Base-by-base conservation (phyloP, 2,888 invertebrate genomes). In the Microdon myrmicae region DNA sequence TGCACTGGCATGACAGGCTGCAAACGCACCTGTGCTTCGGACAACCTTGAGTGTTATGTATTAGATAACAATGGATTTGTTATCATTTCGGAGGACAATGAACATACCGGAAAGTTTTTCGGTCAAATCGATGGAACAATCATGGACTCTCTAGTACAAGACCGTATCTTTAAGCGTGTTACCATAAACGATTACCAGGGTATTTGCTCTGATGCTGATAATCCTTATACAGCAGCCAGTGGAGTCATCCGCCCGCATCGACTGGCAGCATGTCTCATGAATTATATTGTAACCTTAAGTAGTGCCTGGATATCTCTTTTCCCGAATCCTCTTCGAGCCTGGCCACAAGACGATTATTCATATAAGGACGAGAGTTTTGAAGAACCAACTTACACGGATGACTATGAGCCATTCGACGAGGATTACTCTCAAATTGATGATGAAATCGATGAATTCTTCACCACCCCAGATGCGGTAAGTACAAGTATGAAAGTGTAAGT, bases 41-140 rank as follows among this genome's bases (percentile, higher is more conserved):
- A 90, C 67, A 91, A 92, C 70, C 81, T 94, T 16, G 94, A 95
- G 75, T 96, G 96, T 77, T 96, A 94, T 75, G 89, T 96, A 22
- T 82, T 96, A 48, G 96, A 96, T 75, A 94, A 96, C 80, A 95
- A 94, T 76, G 96, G 96, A 8, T 96, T 94, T 77, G 90, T 96
- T 41, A 89, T 96, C 43, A 87, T 94, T 25, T 94, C 94, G 0
- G 94, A 95, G 79, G 89, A 90, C 68, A 84, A 85, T 20, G 87
- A 90, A 28, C 92, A 95, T 72, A 93, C 93, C 1, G 96, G 96
- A 1, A 86, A 89, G 73, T 96, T 96, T 81, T 96, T 96, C 73
- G 96, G 96, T 0, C 93, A 94, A 79, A 90, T 95, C 28, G 95
- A 96, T 76, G 94, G 94, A 12, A 94, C 94, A 8, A 93, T 95